phyloP scores from a whole-genome alignment of 2,888 invertebrate genomes.

The Zeuzera pyrina region DNA sequence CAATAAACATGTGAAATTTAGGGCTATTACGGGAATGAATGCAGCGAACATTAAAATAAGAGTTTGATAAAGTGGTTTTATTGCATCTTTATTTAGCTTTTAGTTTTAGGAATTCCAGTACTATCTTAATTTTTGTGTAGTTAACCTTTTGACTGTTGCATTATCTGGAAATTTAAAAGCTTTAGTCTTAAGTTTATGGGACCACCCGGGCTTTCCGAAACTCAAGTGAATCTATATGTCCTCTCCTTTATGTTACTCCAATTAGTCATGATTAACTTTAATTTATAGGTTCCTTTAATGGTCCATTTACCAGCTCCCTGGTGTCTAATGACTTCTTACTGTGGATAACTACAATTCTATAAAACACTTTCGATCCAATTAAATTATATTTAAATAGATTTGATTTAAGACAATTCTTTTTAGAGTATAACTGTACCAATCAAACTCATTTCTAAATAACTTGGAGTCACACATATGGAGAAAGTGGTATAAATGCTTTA shows the following conservation, averaged over 20 bases:
- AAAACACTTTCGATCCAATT: slow-evolving; percentile 54
- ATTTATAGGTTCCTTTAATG: slow-evolving; percentile 66
- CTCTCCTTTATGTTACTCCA: slow-evolving; percentile 47
- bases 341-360: slow-evolving; percentile 44
- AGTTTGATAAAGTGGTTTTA: slow-evolving; percentile 36
- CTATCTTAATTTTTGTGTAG: slow-evolving; percentile 59
- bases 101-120: slow-evolving; percentile 33
- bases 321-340: slow-evolving; percentile 54
- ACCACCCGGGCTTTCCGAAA: slow-evolving; percentile 47
- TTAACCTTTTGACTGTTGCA: slow-evolving; percentile 42
- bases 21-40: background rate
- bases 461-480: no score
- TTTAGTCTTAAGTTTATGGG: slow-evolving; percentile 29
- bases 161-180: slow-evolving; percentile 46
- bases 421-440: no score
- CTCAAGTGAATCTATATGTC: slow-evolving; percentile 23
- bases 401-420: no score
- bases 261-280: slow-evolving; percentile 68
- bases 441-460: no score
- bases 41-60: slow-evolving; percentile 26
- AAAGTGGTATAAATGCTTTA: no score
- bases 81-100: slow-evolving; percentile 34
- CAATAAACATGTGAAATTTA: background rate
- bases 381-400: slow-evolving; percentile 43
- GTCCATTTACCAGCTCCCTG: slow-evolving; percentile 55